Base-by-base conservation (phyloP, 2,113 vertebrate species). In the Falcunculus frontatus region DNA sequence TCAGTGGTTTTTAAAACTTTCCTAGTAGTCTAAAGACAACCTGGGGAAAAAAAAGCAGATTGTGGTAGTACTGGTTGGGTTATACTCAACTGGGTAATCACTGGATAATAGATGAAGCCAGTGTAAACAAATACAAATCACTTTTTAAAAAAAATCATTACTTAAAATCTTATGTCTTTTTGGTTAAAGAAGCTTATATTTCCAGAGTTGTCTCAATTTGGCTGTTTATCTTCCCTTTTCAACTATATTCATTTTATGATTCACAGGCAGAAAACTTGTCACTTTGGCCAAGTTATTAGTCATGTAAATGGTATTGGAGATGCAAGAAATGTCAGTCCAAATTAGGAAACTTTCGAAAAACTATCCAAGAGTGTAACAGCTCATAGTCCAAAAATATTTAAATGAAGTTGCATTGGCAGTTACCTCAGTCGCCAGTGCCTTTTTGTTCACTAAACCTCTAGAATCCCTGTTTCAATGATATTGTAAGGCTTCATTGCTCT, bases 311-410 rank as follows among this genome's bases (percentile, higher is more conserved):
- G 41, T 94, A 68, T 94, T 84, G 83, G 44, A 96, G 64, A 91
- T 93, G 82, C 70, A 85, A 96, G 70, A 96, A 97, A 94, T 96
- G 89, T 95, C 95, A 96, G 74, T 62, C 70, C 89, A 94, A 94
- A 94, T 91, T 89, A 85, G 46, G 93, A 95, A 91, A 85, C 78
- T 93, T 95, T 37, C 74, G 46, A 93, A 83, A 95, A 95, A 29
- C 23, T n/a, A 94, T 60, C 77, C 74, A 83, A 87, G 41, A 87
- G 17, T 37, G 30, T 62, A 91, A 55, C 39, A 65, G 57, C 22
- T 79, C 50, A 75, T 32, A 87, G 75, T 91, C 67, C 74, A 85
- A 56, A 95, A 93, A 69, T 82, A 94, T 94, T 91, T 87, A 91
- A 89, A 87, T 87, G 62, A 73, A 83, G 55, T 59, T 60, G 4